Base-by-base conservation (phyloP, 2,888 invertebrate species). In the Cheilosia vulpina region DNA sequence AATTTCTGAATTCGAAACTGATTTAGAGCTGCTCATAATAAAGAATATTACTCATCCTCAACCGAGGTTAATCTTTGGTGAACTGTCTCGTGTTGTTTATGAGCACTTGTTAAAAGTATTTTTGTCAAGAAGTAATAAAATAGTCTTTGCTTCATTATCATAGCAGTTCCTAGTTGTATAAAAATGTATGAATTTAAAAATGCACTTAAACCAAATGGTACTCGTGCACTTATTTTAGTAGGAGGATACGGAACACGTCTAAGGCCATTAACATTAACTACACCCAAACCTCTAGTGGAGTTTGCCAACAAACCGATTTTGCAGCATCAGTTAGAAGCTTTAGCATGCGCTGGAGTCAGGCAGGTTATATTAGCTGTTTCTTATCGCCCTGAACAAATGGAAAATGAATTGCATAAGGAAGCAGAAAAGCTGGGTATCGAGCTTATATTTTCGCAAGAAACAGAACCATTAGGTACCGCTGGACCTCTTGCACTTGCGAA, bases 231-330 rank as follows among this genome's bases (percentile, higher is more conserved):
- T 58, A 99, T 99, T 91, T 94, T 99, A 71, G 99, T 99, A 34
- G 99, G 99, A 65, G 99, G 99, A 6, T 99, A 98, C 93, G 99
- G 99, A 7, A 99, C 99, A 0, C 94, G 99, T 77, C 93, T 99
- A 71, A 94, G 99, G 69, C 99, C 99, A 0, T 93, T 99, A 80
- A 99, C 99, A 0, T 93, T 99, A 27, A 99, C 98, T 90, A 95
- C 98, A 85, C 99, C 99, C 0, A 99, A 99, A 91, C 99, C 99
- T 2, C 93, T 99, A 52, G 99, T 99, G 0, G 99, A 99, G 92
- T 99, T 99, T 94, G 99, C 98, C 27, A 99, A 99, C 92, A 99
- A 99, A 93, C 99, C 99, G 0, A 99, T 99, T 93, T 93, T 99
- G 84, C 92, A 99, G 89, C 99, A 99, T 93, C 99, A 99, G 93